phyloP scores from a whole-genome alignment of 2,113 vertebrate species.

The Mormyrus iriodes region DNA sequence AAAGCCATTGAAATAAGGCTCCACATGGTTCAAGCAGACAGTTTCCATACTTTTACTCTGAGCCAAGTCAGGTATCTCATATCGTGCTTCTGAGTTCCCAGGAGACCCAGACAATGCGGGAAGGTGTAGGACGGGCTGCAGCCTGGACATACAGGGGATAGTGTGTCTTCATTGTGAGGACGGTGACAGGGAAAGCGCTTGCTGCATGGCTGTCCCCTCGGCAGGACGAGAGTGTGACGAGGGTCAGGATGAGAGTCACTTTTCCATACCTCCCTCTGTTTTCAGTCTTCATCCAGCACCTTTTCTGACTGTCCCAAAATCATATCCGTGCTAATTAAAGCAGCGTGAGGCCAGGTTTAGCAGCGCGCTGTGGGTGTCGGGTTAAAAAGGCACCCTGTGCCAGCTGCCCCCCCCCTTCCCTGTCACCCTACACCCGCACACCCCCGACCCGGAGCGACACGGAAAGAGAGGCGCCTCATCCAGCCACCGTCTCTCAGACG shows the following conservation, averaged over 20 bases:
- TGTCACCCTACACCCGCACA: slow-evolving; percentile 55
- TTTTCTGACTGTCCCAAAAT: not conserved
- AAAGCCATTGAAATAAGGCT: not conserved
- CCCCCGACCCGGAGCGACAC: not conserved
- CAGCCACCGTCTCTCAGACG: not conserved
- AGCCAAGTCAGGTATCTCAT: not conserved
- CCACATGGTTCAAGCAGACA: not conserved
- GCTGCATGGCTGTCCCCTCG: not conserved
- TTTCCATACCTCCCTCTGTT: not conserved
- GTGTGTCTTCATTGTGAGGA: not conserved
- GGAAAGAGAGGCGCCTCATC: not conserved
- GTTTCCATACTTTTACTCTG: not conserved
- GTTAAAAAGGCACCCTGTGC: slow-evolving; percentile 58
- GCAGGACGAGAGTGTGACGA: slow-evolving; percentile 16
- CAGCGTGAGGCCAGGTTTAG: slow-evolving; percentile 18
- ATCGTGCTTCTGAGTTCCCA: slow-evolving; percentile 1
- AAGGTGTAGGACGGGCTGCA: not conserved
- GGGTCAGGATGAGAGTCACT: slow-evolving; percentile 13
- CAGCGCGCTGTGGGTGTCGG: slow-evolving; percentile 38
- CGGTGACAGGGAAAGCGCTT: not conserved
- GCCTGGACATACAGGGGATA: not conserved
- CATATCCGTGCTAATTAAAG: slow-evolving; percentile 18
- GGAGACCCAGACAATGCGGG: not conserved
- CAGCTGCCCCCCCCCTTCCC: slow-evolving; percentile 39
- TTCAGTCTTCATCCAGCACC: not conserved